phyloP scores from a whole-genome alignment of 2,797 vertebrate species.

The Sebastes matsubarae region DNA sequence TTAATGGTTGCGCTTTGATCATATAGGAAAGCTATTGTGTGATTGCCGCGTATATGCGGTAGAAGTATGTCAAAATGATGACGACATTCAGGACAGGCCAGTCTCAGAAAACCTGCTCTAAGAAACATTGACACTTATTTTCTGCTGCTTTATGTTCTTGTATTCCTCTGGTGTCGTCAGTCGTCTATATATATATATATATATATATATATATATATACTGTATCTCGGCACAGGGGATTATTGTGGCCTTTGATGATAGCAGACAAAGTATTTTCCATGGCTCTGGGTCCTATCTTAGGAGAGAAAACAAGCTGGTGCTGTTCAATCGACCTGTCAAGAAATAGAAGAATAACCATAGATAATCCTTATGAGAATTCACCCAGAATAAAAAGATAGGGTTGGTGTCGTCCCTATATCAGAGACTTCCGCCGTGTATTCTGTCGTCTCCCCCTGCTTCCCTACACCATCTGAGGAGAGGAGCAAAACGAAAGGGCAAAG shows the following conservation, averaged over 20 bases:
- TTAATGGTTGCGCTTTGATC: conserved; percentile 37
- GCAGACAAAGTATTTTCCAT: conserved; percentile 52
- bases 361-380: conserved; percentile 66
- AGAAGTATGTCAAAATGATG: neutral
- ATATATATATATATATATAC: conserved; percentile 7
- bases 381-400: conserved; percentile 40
- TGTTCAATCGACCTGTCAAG: conserved; percentile 69
- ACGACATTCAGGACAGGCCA: neutral
- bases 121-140: neutral
- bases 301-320: conserved; percentile 50
- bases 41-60: neutral
- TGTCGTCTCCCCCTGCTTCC: conserved; percentile 12
- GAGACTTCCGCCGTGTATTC: conserved; percentile 20
- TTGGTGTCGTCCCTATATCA: conserved; percentile 26
- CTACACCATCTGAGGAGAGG: conserved; percentile 9
- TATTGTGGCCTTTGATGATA: conserved; percentile 68
- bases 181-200: no score
- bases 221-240: conserved; percentile 50
- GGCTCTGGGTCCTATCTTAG: conserved; percentile 44
- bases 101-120: neutral
- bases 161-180: conserved; percentile 31
- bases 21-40: neutral
- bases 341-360: conserved; percentile 53
- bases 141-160: neutral
- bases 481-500: conserved; percentile 37